Percentiles rank a stretch among this genome's conserved stretches.
Evolutionary conservation across 2,888 invertebrate species (phyloP).

Genomic region (Metacarcinus magister): DNA sequence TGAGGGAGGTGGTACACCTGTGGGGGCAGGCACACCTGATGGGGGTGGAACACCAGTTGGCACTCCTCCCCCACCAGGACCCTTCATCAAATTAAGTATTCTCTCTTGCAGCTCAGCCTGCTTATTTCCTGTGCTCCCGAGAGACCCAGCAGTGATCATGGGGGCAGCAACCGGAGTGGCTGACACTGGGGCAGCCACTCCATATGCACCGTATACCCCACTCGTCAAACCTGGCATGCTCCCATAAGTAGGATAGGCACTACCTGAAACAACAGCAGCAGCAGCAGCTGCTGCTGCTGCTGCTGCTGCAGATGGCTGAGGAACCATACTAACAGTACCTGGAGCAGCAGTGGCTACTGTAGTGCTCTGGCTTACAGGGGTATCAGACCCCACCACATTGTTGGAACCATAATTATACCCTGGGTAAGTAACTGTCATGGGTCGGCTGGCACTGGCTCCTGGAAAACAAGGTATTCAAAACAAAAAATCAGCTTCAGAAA

Average conservation of each 20-base stretch:
- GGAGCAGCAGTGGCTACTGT: slow-evolving; percentile 68
- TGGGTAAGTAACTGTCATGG: slow-evolving; percentile 80
- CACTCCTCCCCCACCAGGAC: slow-evolving; percentile 60
- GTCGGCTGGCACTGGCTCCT: slow-evolving; percentile 76
- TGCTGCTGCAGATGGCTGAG: slow-evolving; percentile 44
- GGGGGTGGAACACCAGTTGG: slow-evolving; percentile 80
- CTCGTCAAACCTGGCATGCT: slow-evolving; percentile 63
- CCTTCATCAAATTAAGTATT: slow-evolving; percentile 80
- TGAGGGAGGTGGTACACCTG: slow-evolving; percentile 78
- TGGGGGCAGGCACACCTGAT: slow-evolving; percentile 77
- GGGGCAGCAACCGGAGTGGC: slow-evolving; percentile 73
- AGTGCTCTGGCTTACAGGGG: slow-evolving; percentile 71
- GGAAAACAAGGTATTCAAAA: slow-evolving; percentile 73
- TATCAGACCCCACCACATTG: slow-evolving; percentile 71
- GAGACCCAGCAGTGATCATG: slow-evolving; percentile 57
- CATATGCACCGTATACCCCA: slow-evolving; percentile 73
- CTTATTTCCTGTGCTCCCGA: slow-evolving; percentile 66
- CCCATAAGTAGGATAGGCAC: slow-evolving; percentile 73
- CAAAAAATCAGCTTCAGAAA: slow-evolving; percentile 68
- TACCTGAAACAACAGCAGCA: slow-evolving; percentile 69
- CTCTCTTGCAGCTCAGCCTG: slow-evolving; percentile 80
- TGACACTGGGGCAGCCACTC: slow-evolving; percentile 70
- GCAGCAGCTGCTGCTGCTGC: slow-evolving; percentile 70
- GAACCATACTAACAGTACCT: slow-evolving; percentile 65
- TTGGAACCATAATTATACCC: slow-evolving; percentile 80